These are phyloP conservation scores for Hirtodrosophila trivittata DNA, from an alignment of 2,888 invertebrate genomes.

Conservation along the genomic window DNA sequence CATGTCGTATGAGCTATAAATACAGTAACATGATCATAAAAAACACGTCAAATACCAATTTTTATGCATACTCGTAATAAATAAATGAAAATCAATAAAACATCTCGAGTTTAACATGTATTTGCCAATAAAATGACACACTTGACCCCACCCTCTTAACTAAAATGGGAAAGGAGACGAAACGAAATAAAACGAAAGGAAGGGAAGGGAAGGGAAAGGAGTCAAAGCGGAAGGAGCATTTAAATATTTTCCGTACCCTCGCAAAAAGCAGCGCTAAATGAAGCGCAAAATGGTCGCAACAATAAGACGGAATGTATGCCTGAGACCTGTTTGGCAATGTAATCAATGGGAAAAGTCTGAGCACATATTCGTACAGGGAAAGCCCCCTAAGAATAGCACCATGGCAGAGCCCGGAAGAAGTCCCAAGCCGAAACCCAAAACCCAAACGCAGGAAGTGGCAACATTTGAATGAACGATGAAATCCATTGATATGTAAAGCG, in stretches of 20 bases:
- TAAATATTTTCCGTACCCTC: slow-evolving; percentile 61
- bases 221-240: slow-evolving; percentile 58
- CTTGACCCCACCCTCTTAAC: neutral
- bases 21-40: slow-evolving; percentile 62
- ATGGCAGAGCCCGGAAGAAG: too few species aligned
- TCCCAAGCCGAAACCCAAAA: neutral
- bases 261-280: slow-evolving; percentile 57
- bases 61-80: slow-evolving; percentile 54
- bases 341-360: slow-evolving; percentile 58
- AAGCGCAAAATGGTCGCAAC: slow-evolving; percentile 68
- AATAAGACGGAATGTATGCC: slow-evolving; percentile 56
- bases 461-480: slow-evolving; percentile 47
- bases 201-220: slow-evolving; percentile 20
- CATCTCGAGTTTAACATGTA: slow-evolving; percentile 33
- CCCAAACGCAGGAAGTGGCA: slow-evolving; percentile 31
- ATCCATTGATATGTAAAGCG: slow-evolving; percentile 74
- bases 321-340: slow-evolving; percentile 51
- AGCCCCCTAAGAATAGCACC: too few species aligned
- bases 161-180: neutral
- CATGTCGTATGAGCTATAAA: slow-evolving; percentile 61
- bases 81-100: slow-evolving; percentile 78
- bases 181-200: neutral
- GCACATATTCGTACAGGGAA: slow-evolving; percentile 3
- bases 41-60: slow-evolving; percentile 72
- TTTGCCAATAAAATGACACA: slow-evolving; percentile 47